Percentiles rank a stretch among this genome's conserved stretches.
phyloP scores from a whole-genome alignment of 2,113 vertebrate genomes.

The Sinocyclocheilus anshuiensis region DNA sequence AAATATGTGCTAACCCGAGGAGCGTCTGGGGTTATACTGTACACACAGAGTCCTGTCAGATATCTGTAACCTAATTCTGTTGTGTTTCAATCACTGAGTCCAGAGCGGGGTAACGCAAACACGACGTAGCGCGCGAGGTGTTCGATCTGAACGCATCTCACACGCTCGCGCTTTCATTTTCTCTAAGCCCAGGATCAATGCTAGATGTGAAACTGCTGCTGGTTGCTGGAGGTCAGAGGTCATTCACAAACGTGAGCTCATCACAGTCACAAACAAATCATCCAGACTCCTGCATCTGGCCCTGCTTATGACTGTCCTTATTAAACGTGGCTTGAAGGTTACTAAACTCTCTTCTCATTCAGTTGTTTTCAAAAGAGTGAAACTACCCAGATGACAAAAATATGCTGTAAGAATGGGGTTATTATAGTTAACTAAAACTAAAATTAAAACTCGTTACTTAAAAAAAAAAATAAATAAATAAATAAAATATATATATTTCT shows the following conservation, averaged over 20 bases:
- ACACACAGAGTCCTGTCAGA: constrained; percentile 73
- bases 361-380: neutral
- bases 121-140: constrained; percentile 61
- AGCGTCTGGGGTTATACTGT: constrained; percentile 70
- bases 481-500: neutral
- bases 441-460: too few species aligned
- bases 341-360: neutral
- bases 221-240: constrained; percentile 59
- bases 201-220: constrained; percentile 60
- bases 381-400: too few species aligned
- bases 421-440: too few species aligned
- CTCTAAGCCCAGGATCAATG: constrained; percentile 61
- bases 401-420: too few species aligned
- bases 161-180: constrained; percentile 62
- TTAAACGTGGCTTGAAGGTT: neutral
- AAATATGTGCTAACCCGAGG: constrained; percentile 73
- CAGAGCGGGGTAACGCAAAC: constrained; percentile 79
- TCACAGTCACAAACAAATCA: constrained; percentile 41
- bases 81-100: constrained; percentile 80
- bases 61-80: constrained; percentile 78
- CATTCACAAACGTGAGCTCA: constrained; percentile 54
- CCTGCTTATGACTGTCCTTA: constrained; percentile 42
- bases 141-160: constrained; percentile 46
- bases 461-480: too few species aligned
- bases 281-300: constrained; percentile 39